Evolutionary conservation across 2,888 invertebrate species (phyloP).

Genomic region (Micropterix aruncella): DNA sequence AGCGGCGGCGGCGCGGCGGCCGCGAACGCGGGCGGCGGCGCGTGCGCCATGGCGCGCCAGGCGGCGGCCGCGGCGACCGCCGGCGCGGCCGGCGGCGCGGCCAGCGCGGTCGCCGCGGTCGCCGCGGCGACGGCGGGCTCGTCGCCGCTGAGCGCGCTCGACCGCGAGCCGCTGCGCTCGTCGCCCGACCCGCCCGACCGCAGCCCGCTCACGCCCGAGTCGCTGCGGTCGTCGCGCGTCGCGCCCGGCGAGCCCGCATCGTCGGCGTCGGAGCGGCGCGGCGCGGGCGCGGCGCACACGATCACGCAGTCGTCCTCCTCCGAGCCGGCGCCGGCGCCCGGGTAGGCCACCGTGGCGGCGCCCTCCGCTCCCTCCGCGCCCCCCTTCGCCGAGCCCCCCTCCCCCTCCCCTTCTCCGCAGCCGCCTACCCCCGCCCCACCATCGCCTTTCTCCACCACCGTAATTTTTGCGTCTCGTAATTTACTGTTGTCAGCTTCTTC

Average conservation of each 20-base stretch:
- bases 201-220: constrained; percentile 63
- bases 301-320: constrained; percentile 52
- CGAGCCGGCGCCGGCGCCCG: constrained; percentile 39
- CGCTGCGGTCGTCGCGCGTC: constrained; percentile 27
- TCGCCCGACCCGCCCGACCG: constrained; percentile 55
- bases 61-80: constrained; percentile 24
- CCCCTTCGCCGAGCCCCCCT: constrained; percentile 22
- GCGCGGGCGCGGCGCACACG: constrained; percentile 32
- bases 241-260: constrained; percentile 15
- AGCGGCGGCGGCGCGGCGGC: constrained; percentile 15
- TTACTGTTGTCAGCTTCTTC: neutral
- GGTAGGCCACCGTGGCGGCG: constrained; percentile 27
- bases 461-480: neutral
- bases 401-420: constrained; percentile 14
- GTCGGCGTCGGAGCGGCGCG: constrained; percentile 36
- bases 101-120: constrained; percentile 35
- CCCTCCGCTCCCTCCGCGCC: constrained; percentile 24
- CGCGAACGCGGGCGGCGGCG: constrained; percentile 15
- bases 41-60: constrained; percentile 13
- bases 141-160: constrained; percentile 60
- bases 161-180: constrained; percentile 63
- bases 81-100: constrained; percentile 27
- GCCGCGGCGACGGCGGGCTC: constrained; percentile 59
- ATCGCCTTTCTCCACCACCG: constrained; percentile 15
- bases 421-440: constrained; percentile 20